Conservation (phyloP, 2,888 invertebrate species). For the Eristalis arbustorum region DNA sequence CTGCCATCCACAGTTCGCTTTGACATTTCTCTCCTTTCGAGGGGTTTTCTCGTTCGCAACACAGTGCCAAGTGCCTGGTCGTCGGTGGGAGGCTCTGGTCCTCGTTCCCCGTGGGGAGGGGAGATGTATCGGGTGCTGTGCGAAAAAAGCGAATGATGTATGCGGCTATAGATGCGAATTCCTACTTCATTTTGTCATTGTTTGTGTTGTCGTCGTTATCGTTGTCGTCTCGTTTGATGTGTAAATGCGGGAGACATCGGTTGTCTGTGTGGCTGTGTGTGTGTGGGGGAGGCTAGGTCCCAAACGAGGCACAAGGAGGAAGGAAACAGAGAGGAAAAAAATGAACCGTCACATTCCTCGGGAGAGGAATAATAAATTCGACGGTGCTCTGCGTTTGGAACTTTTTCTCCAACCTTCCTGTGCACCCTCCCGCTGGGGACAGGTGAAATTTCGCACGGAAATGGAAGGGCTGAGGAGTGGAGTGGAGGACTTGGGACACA, state of each 20-base stretch:
- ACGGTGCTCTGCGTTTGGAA: slow-evolving; percentile 19
- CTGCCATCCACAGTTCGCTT: not conserved
- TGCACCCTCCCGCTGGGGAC: not conserved
- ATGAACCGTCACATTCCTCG: not conserved
- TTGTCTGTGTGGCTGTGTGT: not conserved
- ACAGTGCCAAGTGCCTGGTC: slow-evolving; percentile 21
- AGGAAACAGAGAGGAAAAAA: not conserved
- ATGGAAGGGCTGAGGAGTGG: not conserved
- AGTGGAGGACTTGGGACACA: not conserved
- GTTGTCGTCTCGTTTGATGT: slow-evolving; percentile 4
- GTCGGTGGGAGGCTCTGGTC: slow-evolving; percentile 10
- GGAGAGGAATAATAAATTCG: slow-evolving; percentile 24
- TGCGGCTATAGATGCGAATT: slow-evolving; percentile 43
- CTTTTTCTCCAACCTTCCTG: not conserved
- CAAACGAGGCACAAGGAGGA: not conserved
- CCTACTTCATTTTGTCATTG: slow-evolving; percentile 38
- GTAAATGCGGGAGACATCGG: not conserved
- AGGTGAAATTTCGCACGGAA: not conserved
- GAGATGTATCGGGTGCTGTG: not conserved
- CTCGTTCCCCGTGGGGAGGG: not conserved
- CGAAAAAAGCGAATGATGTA: slow-evolving; percentile 17
- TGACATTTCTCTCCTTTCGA: slow-evolving; percentile 10
- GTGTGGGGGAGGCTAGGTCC: not conserved
- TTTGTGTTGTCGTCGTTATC: slow-evolving; percentile 16
- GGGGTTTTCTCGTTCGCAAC: slow-evolving; percentile 14